Evolutionary conservation across 2,797 vertebrate genomes (phyloP).

Genomic region (Thunnus albacares): DNA sequence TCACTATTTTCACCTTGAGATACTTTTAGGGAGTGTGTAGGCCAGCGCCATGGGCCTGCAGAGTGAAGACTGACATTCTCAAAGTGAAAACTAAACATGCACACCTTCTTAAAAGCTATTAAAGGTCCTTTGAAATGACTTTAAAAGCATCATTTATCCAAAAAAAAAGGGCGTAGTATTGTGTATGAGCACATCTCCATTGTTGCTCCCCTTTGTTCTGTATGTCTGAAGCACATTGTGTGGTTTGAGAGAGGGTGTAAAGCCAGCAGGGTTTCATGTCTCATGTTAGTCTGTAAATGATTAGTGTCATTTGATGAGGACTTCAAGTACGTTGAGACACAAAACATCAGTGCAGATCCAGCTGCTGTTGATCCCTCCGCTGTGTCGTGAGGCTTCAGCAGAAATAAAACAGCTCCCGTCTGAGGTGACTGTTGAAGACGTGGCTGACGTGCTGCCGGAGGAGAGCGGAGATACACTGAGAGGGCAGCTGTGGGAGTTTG

Average conservation of each 20-base stretch:
- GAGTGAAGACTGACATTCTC: not conserved
- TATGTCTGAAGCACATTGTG: not conserved
- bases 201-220: not conserved
- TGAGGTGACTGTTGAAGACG: too few species aligned
- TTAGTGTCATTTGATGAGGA: not conserved
- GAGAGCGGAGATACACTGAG: too few species aligned
- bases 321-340: not conserved
- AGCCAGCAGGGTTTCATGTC: not conserved
- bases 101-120: not conserved
- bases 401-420: too few species aligned
- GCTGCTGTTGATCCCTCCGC: not conserved
- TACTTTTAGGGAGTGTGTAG: not conserved
- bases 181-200: not conserved
- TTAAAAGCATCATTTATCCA: not conserved
- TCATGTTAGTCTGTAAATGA: too few species aligned
- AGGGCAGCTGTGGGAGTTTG: conserved; percentile 24
- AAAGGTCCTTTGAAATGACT: not conserved
- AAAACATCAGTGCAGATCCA: not conserved
- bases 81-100: conserved; percentile 2
- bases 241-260: not conserved
- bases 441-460: too few species aligned
- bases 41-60: not conserved
- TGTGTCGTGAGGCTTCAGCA: not conserved
- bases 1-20: conserved; percentile 6
- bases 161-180: not conserved